Base-by-base conservation (phyloP, 2,113 vertebrate species). In the Phasianus colchicus region DNA sequence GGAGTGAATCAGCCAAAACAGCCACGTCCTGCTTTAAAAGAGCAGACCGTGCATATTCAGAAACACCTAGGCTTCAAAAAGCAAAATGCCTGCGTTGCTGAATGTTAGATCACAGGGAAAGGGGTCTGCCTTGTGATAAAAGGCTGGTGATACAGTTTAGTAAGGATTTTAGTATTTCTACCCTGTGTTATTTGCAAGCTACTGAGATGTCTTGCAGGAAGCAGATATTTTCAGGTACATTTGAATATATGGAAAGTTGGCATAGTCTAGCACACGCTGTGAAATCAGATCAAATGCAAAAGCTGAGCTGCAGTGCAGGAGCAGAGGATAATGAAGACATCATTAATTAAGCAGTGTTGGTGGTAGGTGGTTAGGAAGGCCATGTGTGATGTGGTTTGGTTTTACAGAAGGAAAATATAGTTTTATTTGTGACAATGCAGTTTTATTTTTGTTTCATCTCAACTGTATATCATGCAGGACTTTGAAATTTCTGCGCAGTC, bases 1-100 rank as follows among this genome's bases (percentile, higher is more conserved):
- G 50, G 80, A 90, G 40, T 89, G 94, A 95, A 87, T 93, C 83
- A 95, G 80, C 73, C 90, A 94, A 91, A 92, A 90, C 76, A 96
- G 70, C 65, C 86, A 80, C 80, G 67, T 64, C 60, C 90, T 83
- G 47, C 57, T 92, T 92, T 64, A 78, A 90, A 96, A 90, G 40
- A 90, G 89, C 87, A 80, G 38, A 84, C 29, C 3, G 4, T 81
- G 83, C 45, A 50, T 88, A 82, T 95, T 90, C 58, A 92, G 83
- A 78, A 95, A 88, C 75, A 88, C 55, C 71, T 92, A 60, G 48
- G 76, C 64, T 76, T 87, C 60, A 66, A 66, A 94, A 85, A 64
- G 32, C 32, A 72, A 64, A 92, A 83, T 76, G 72, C 86, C 79
- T 73, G 80, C 29, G 32, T 36, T 83, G 69, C 78, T 82, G 63